These are phyloP conservation scores for Eupithecia subumbrata DNA, from an alignment of 2,888 invertebrate species.

Conservation along the genomic window DNA sequence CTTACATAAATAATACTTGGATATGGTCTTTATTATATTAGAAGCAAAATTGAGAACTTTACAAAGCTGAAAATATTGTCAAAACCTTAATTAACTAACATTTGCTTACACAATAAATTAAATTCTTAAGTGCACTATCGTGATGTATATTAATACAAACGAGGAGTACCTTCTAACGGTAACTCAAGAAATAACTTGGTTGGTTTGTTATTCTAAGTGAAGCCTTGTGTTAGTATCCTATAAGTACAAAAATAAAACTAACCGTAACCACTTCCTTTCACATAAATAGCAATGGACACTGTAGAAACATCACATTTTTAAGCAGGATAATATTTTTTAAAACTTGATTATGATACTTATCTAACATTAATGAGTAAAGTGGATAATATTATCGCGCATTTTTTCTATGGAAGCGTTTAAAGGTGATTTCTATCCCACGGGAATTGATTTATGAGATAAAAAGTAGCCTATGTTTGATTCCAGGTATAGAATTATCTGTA, in stretches of 20 bases:
- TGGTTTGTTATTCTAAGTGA: neutral
- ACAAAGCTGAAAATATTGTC: neutral
- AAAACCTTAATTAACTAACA: neutral
- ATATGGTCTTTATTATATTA: constrained; percentile 44
- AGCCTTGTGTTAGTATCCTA: constrained; percentile 42
- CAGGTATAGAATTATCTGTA: too few relatives aligned
- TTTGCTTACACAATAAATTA: neutral
- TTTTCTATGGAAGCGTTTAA: too few relatives aligned
- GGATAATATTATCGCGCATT: neutral
- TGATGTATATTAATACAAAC: neutral
- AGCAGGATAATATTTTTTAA: constrained; percentile 33
- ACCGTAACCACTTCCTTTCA: constrained; percentile 33
- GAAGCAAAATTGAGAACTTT: constrained; percentile 11
- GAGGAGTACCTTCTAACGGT: neutral
- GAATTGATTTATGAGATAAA: too few relatives aligned
- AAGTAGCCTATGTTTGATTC: too few relatives aligned
- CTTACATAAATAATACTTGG: constrained; percentile 46
- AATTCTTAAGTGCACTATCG: neutral
- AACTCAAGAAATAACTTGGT: neutral
- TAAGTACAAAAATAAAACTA: constrained; percentile 55
- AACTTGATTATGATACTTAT: neutral
- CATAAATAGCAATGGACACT: constrained; percentile 46
- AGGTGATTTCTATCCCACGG: too few relatives aligned
- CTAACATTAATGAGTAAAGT: neutral
- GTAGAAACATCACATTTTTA: constrained; percentile 51